These are phyloP conservation scores for Gallirallus australis DNA, from an alignment of 2,797 vertebrate genomes.

Conservation along the genomic window DNA sequence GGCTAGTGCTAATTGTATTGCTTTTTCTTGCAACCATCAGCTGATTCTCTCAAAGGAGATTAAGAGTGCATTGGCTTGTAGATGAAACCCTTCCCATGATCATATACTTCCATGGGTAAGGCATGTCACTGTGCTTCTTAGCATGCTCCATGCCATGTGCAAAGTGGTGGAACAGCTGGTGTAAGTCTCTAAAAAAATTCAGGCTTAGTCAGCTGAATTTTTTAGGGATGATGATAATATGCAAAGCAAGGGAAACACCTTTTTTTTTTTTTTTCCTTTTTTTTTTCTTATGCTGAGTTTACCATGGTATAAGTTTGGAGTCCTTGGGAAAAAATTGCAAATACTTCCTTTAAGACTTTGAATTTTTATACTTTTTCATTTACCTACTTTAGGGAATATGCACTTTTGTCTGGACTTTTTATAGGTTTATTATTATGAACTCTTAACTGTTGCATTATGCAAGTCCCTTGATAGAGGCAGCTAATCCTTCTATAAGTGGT, in stretches of 20 bases:
- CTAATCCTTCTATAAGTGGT: neutral
- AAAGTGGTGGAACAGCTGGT: neutral
- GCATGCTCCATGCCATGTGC: fast-evolving
- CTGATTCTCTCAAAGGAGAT: neutral
- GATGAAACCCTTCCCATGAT: neutral
- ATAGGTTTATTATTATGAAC: neutral
- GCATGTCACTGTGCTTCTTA: neutral
- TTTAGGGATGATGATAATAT: neutral
- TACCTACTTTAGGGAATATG: neutral
- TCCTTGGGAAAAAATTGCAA: neutral
- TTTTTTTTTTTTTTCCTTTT: too few species aligned
- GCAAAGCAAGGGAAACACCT: neutral
- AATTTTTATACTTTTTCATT: neutral
- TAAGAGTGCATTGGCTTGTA: neutral
- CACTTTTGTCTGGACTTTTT: neutral
- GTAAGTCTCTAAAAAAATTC: neutral
- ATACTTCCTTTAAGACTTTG: neutral
- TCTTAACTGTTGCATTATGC: neutral
- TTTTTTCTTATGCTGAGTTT: neutral
- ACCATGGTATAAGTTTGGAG: neutral
- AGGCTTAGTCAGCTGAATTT: neutral
- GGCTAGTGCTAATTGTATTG: neutral
- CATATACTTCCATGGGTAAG: neutral
- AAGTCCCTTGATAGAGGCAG: neutral
- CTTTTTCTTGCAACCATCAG: fast-evolving